Evolutionary conservation across 2,113 vertebrate genomes (phyloP).

Genomic region (Lagopus muta): DNA sequence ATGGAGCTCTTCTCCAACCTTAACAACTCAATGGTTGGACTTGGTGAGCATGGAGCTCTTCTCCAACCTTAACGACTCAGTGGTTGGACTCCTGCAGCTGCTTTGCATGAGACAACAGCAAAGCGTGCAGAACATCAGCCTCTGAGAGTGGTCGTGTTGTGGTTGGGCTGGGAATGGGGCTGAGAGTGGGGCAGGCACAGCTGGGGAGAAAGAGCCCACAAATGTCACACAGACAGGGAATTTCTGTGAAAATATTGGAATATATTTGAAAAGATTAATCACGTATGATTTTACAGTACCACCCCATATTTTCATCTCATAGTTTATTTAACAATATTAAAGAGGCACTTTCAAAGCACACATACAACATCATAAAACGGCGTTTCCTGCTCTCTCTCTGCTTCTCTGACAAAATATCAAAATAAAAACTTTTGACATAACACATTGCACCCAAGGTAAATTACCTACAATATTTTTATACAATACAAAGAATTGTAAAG

Average conservation of each 20-base stretch:
- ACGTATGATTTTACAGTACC: slow-evolving; percentile 60
- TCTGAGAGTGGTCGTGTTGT: too few species aligned
- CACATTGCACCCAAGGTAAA: slow-evolving; percentile 90
- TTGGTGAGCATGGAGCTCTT: too few species aligned
- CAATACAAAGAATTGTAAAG: slow-evolving; percentile 84
- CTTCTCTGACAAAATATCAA: slow-evolving; percentile 91
- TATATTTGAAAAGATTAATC: slow-evolving; percentile 74
- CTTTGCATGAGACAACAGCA: neutral
- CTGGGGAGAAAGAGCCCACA: neutral
- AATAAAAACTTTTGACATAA: slow-evolving; percentile 94
- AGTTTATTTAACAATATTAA: slow-evolving; percentile 78
- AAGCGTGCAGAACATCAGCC: neutral
- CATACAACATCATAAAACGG: slow-evolving; percentile 83
- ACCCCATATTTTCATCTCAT: slow-evolving; percentile 60
- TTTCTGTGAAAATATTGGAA: slow-evolving; percentile 78
- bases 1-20: too few species aligned
- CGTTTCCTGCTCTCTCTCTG: slow-evolving; percentile 82
- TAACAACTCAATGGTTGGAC: too few species aligned
- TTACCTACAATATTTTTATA: slow-evolving; percentile 90
- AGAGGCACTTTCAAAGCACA: slow-evolving; percentile 87
- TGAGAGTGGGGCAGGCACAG: neutral
- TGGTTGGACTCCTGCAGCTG: neutral
- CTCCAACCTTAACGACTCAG: too few species aligned
- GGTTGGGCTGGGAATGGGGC: neutral
- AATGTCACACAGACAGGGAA: neutral